These are phyloP conservation scores for Eulemur mongoz DNA, from an alignment of 2,797 vertebrate species.

Conservation along the genomic window DNA sequence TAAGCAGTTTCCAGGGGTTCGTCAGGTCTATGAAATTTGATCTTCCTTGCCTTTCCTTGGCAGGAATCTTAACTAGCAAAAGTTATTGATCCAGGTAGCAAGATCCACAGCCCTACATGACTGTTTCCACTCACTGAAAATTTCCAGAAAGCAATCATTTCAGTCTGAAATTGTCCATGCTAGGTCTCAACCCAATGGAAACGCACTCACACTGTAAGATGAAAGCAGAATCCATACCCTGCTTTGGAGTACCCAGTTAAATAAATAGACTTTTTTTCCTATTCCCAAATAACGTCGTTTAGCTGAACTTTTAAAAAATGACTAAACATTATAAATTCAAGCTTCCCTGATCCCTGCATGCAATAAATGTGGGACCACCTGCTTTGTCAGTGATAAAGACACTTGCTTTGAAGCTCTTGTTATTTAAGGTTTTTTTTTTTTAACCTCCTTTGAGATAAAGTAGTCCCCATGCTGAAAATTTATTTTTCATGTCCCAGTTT, in stretches of 20 bases:
- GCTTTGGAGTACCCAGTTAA: constrained; percentile 7
- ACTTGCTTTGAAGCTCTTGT: background rate
- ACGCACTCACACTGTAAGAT: constrained; percentile 31
- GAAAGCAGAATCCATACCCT: background rate
- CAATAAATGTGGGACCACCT: background rate
- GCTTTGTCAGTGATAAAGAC: background rate
- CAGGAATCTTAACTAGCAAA: constrained; percentile 60
- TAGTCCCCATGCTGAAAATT: background rate
- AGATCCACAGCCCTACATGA: constrained; percentile 37
- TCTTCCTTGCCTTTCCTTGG: constrained; percentile 58
- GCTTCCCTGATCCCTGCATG: background rate
- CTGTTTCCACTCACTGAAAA: constrained; percentile 60
- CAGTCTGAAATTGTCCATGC: constrained; percentile 54
- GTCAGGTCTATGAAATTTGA: constrained; percentile 65
- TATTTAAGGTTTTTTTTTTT: background rate
- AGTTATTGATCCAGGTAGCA: constrained; percentile 76
- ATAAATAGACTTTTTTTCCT: background rate
- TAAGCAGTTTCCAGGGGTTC: constrained; percentile 62
- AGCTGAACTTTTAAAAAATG: constrained; percentile 13
- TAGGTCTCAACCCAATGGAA: constrained; percentile 61
- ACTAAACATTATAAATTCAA: background rate
- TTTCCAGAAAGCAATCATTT: constrained; percentile 66
- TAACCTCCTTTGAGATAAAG: background rate
- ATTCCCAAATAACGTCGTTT: background rate
- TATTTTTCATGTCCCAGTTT: background rate